Percentiles rank a stretch among this genome's conserved stretches.
Conservation (phyloP, 2,113 vertebrate species). For the Bostrychus sinensis region DNA sequence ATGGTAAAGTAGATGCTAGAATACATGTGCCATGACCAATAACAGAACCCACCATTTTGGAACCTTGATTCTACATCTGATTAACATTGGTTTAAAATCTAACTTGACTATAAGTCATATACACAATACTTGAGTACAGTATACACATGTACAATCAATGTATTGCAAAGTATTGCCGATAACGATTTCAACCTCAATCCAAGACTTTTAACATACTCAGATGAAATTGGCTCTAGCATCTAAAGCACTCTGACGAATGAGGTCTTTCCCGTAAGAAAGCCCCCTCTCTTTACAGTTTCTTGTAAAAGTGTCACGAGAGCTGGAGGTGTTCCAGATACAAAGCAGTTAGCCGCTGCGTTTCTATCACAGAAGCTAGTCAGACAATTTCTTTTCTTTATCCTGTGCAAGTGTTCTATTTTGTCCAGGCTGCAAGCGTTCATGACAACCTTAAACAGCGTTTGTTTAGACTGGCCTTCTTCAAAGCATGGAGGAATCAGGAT, state of each 20-base stretch:
- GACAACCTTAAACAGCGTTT: constrained; percentile 3
- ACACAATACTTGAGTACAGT: too few species aligned
- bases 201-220: neutral
- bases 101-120: too few species aligned
- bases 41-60: too few species aligned
- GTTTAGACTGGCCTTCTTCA: constrained; percentile 4
- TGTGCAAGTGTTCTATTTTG: neutral
- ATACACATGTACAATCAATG: constrained; percentile 14
- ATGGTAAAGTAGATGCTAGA: too few species aligned
- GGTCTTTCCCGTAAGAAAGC: constrained; percentile 2
- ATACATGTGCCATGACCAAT: too few species aligned
- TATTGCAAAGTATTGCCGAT: neutral
- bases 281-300: constrained; percentile 2
- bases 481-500: constrained; percentile 48
- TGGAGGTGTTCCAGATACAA: constrained; percentile 7
- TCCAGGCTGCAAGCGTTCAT: neutral
- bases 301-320: neutral
- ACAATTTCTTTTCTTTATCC: neutral
- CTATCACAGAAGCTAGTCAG: neutral
- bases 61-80: too few species aligned
- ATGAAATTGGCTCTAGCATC: constrained; percentile 8
- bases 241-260: constrained; percentile 13
- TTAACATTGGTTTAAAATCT: too few species aligned
- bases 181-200: neutral
- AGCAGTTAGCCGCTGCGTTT: neutral